phyloP scores from a whole-genome alignment of 2,888 invertebrate species.

The Odontothrips loti region DNA sequence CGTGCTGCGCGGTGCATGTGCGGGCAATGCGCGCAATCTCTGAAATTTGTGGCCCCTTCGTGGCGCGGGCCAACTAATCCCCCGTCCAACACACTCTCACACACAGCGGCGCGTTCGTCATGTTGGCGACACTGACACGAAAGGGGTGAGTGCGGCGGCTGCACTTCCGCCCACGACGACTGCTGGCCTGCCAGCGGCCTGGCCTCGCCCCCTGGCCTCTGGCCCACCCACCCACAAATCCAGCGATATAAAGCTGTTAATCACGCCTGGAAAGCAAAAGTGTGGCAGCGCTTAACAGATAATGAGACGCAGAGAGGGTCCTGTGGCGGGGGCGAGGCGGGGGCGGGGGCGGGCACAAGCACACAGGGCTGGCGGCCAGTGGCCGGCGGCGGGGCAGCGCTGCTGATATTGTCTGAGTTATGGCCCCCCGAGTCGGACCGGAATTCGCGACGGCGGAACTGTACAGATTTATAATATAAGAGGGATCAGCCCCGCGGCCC shows the following conservation, averaged over 20 bases:
- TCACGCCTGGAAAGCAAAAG: constrained; percentile 1
- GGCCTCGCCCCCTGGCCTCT: too few relatives aligned
- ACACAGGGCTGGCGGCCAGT: too few relatives aligned
- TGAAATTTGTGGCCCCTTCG: too few relatives aligned
- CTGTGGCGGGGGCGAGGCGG: background rate
- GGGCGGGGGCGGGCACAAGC: background rate
- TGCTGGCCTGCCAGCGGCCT: background rate
- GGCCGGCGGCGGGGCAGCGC: background rate
- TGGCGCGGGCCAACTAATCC: too few relatives aligned
- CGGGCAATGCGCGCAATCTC: too few relatives aligned
- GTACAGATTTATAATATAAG: too few relatives aligned
- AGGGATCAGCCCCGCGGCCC: too few relatives aligned
- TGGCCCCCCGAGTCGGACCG: background rate
- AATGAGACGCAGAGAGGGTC: background rate
- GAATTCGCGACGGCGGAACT: background rate
- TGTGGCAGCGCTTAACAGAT: constrained; percentile 16
- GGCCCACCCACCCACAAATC: background rate
- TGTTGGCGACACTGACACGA: background rate
- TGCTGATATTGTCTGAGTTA: constrained; percentile 14
- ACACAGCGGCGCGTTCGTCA: background rate
- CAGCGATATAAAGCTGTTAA: constrained; percentile 10
- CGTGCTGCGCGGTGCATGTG: too few relatives aligned
- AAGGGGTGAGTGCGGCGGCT: background rate
- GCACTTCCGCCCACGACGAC: background rate
- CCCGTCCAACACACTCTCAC: too few relatives aligned